These are phyloP conservation scores for Drosophila neocordata DNA, from an alignment of 1,140 invertebrate species.

Conservation along the genomic window DNA sequence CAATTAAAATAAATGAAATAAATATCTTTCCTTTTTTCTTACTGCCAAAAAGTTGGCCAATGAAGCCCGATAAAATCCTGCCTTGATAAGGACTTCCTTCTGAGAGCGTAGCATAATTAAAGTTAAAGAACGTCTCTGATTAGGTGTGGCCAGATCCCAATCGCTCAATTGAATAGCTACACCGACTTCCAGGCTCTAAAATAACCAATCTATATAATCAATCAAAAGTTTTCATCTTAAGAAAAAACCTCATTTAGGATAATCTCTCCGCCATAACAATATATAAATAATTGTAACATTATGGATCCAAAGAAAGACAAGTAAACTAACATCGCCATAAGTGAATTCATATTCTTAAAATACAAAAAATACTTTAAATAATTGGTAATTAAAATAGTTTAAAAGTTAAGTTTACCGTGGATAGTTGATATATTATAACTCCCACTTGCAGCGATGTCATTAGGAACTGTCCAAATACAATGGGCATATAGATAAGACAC, in stretches of 20 bases:
- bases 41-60: constrained; percentile 73
- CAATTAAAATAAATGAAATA: neutral
- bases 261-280: constrained; percentile 76
- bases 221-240: no score
- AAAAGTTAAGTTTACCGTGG: constrained; percentile 42
- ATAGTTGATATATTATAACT: constrained; percentile 75
- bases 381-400: neutral
- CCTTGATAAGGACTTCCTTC: constrained; percentile 62
- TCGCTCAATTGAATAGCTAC: constrained; percentile 59
- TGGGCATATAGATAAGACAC: constrained; percentile 58
- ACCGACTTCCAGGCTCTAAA: constrained; percentile 63
- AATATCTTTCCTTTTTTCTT: constrained; percentile 7
- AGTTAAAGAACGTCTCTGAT: constrained; percentile 44
- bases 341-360: constrained; percentile 57
- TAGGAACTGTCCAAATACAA: constrained; percentile 72
- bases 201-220: neutral
- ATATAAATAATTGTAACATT: constrained; percentile 74
- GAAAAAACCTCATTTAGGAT: constrained; percentile 61
- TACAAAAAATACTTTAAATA: neutral
- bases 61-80: constrained; percentile 76
- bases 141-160: constrained; percentile 60
- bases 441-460: constrained; percentile 76
- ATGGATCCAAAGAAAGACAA: constrained; percentile 68
- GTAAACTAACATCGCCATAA: constrained; percentile 60
- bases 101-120: constrained; percentile 72